Conservation (phyloP, 2,797 vertebrate species). For the Percopsis omiscomaycus region DNA sequence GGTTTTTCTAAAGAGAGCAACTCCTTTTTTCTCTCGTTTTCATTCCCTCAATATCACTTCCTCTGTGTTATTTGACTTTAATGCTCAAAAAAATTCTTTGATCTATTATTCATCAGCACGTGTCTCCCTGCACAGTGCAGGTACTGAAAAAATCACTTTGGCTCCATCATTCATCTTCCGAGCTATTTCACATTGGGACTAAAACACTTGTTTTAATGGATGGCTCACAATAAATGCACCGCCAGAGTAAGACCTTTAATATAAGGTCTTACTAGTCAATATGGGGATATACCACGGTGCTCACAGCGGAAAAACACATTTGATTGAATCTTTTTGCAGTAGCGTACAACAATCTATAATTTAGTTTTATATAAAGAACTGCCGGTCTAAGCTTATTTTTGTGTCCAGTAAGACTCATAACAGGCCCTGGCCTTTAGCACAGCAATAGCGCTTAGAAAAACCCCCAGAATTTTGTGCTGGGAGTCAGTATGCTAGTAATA, state of each 20-base stretch:
- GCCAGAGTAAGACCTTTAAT: neutral
- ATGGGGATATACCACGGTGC: neutral
- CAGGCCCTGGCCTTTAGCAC: neutral
- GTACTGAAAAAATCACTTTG: slow-evolving; percentile 27
- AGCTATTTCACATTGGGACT: slow-evolving; percentile 18
- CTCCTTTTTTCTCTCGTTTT: neutral
- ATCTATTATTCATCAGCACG: slow-evolving; percentile 30
- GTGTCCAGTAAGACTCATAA: neutral
- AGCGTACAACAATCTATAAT: neutral
- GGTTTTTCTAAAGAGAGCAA: neutral
- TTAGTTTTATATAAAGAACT: neutral
- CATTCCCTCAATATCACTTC: slow-evolving; percentile 3
- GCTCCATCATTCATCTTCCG: slow-evolving; percentile 21
- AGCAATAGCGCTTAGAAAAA: neutral
- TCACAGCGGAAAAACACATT: neutral
- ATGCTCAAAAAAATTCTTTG: neutral
- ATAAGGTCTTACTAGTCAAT: neutral
- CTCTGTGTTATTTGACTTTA: neutral
- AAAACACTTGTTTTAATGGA: slow-evolving; percentile 27
- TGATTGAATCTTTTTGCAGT: neutral
- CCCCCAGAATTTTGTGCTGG: no score
- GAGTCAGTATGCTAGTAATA: neutral
- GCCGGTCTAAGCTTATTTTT: neutral
- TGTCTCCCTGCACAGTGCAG: slow-evolving; percentile 27
- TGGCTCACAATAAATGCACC: neutral